Conservation (phyloP, 53 echinoderm and acorn worm genomes). For the Arbacia lixula region DNA sequence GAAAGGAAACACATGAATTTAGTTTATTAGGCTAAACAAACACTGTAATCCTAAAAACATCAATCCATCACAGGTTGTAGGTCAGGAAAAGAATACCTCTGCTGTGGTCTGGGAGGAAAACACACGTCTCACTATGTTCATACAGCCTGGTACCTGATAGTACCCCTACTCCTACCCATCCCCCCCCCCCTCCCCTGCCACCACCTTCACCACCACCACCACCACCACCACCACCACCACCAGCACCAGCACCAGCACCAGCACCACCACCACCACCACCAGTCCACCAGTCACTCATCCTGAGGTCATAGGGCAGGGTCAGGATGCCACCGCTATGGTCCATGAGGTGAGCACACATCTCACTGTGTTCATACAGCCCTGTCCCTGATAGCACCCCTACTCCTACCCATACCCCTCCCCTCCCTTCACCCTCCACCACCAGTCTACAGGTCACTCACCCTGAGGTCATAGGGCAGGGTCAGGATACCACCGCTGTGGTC, state of each 20-base stretch:
- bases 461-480: slow-evolving; percentile 84
- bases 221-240: no score
- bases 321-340: slow-evolving; percentile 84
- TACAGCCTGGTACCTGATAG: slow-evolving; percentile 62
- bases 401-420: no score
- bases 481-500: slow-evolving; percentile 84
- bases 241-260: no score
- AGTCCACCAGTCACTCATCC: no score
- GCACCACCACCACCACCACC: no score
- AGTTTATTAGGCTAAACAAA: neutral
- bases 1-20: neutral
- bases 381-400: slow-evolving; percentile 82
- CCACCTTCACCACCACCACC: no score
- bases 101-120: slow-evolving; percentile 67
- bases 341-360: slow-evolving; percentile 79
- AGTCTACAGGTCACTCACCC: no score
- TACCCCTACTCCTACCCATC: no score
- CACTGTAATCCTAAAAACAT: neutral
- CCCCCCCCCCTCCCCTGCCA: no score
- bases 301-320: slow-evolving; percentile 84
- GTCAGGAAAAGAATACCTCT: no score
- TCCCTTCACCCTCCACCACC: no score
- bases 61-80: no score
- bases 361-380: slow-evolving; percentile 63
- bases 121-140: slow-evolving; percentile 56